A percentile compares a stretch with the other conserved stretches of the same genome.
These are phyloP conservation scores for Rhinopomastus cyanomelas DNA, from an alignment of 2,113 vertebrate genomes.

Conservation along the genomic window DNA sequence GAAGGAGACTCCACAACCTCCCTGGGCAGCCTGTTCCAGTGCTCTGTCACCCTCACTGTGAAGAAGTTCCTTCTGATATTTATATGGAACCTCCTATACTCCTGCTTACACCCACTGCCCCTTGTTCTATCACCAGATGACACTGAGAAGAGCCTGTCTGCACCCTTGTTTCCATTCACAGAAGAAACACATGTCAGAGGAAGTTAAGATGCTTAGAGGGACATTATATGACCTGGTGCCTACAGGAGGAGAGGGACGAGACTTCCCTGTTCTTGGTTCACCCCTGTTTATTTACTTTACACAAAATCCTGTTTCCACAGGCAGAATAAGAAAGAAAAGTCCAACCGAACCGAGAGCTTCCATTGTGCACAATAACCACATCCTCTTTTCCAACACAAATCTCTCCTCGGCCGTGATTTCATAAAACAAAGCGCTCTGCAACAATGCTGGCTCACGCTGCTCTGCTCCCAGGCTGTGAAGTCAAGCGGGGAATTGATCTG, in stretches of 20 bases:
- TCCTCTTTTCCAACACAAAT: conserved; percentile 45
- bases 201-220: not conserved
- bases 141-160: too few relatives aligned
- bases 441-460: conserved; percentile 40
- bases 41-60: too few relatives aligned
- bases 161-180: not conserved
- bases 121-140: too few relatives aligned
- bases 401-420: conserved; percentile 12
- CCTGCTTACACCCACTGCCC: too few relatives aligned
- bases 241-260: not conserved
- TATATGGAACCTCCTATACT: too few relatives aligned
- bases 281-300: not conserved
- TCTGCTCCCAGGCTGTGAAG: conserved; percentile 39
- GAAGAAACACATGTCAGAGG: not conserved
- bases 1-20: too few relatives aligned
- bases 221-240: not conserved
- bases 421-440: conserved; percentile 32
- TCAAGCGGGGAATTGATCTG: conserved; percentile 21
- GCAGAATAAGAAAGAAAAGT: conserved; percentile 26
- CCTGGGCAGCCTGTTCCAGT: too few relatives aligned
- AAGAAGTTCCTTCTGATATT: too few relatives aligned
- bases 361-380: conserved; percentile 7
- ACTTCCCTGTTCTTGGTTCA: not conserved
- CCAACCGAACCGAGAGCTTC: not conserved
- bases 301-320: not conserved